Base-by-base conservation (phyloP, 92 coral and sea anemone species). In the Epizoanthus illoricatus region DNA sequence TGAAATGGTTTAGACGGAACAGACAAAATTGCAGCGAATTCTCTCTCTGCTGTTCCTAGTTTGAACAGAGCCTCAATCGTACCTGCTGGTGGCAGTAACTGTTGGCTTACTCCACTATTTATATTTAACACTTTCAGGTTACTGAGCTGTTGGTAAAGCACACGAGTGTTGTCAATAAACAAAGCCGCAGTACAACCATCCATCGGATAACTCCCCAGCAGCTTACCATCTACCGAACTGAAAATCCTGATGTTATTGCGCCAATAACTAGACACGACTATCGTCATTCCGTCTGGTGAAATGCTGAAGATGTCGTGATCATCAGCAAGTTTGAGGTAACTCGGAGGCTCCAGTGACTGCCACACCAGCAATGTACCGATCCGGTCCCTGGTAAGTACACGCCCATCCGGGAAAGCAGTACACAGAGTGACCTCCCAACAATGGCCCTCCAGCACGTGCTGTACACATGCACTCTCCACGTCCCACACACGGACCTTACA, bases 401-500 rank as follows among this genome's bases (percentile, higher is more conserved):
- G 80, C 63, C 80, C 80, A 33, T 13, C 24, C 2, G 49, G 43
- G 9, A 66, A 65, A n/a, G 49, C 28, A 9, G 54, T 55, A 28
- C 80, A 74, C 11, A 57, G 47, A 2, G 80, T 74, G 36, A 74
- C 66, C 18, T 28, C 65, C 9, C n/a, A 42, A 74, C 66, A 56
- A 5, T 74, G 80, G 67, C 80, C 80, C 13, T 15, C 16, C 0
- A 74, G 49, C 55, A 56, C 67, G 4, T 33, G 36, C 42, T 6
- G 33, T 2, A 66, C 12, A 28, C 16, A 5, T n/a, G 23, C 58
- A 12, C 45, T 28, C 1, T 49, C 80, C 66, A 74, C 15, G 56
- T 43, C 28, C 80, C 80, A 74, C 60, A 74, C 65, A 33, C 80
- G 80, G 47, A 74, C 66, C 52, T 33, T 57, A 39, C 80, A 56